Evolutionary conservation across 2,888 invertebrate genomes (phyloP), one percentile per base, ranked within the genome.

Genomic region (Cheiracanthium punctorium): DNA sequence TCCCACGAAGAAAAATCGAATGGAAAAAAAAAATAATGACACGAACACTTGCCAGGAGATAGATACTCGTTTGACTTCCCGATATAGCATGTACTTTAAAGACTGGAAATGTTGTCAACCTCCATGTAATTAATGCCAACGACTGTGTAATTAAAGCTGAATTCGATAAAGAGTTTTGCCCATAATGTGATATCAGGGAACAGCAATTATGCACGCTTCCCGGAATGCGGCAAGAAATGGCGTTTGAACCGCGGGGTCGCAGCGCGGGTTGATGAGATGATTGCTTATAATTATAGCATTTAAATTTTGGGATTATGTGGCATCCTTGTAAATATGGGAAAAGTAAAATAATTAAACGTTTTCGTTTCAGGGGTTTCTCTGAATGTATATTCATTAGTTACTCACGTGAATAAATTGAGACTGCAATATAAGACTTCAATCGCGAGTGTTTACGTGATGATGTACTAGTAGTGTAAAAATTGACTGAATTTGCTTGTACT

Each of bases 81-180:
- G 24, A 58, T 58, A 58, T 24, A 58, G 58, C 24, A 24, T 17
- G 24, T 24, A 58, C 12, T 58, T 58, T 58, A 58, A 20, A 58
- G 24, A 2, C 58, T 58, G 5, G 14, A 58, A 58, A 24, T 24
- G 58, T 24, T 58, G 58, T 58, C 58, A 58, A 4, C 58, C 24
- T 58, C 24, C 12, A 24, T 20, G 24, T 24, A 58, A 58, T 58
- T 58, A 58, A 58, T 24, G 58, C 24, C 58, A 58, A 24, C 58
- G 58, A 58, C 14, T 24, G 58, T 58, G 58, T 58, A 58, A 58
- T 58, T 58, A 58, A 58, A 5, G 58, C 58, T 24, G 24, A 58
- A 58, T 58, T 58, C 58, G 58, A 58, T 58, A 58, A 58, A 58
- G 58, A 58, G 24, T 58, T 58, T 58, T 17, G 24, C 24, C 24